Percentiles rank a stretch among this genome's conserved stretches.
Conservation (phyloP, 2,797 vertebrate genomes). For the Rhinophrynus dorsalis region DNA sequence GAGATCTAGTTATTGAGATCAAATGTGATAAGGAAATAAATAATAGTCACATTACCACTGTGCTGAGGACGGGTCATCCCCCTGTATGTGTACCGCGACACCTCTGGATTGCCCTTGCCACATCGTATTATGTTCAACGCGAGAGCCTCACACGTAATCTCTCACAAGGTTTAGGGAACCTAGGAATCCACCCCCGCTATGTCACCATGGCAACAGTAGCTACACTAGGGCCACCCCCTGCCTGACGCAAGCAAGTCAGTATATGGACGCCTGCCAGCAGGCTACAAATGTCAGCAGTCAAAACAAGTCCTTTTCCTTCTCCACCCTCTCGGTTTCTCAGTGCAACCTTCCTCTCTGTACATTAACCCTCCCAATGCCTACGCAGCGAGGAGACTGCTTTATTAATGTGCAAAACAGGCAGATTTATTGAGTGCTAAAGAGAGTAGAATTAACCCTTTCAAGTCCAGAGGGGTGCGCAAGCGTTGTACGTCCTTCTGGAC, state of each 20-base stretch:
- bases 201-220: slow-evolving; percentile 88
- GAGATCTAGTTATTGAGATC: no score
- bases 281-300: slow-evolving; percentile 69
- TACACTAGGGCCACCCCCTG: slow-evolving; percentile 70
- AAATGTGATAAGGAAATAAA: no score
- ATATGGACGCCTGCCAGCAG: slow-evolving; percentile 68
- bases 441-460: no score
- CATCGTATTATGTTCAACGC: slow-evolving; percentile 58
- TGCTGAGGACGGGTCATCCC: slow-evolving; percentile 55
- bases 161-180: slow-evolving; percentile 57
- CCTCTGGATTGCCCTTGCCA: slow-evolving; percentile 63
- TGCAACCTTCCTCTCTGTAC: slow-evolving; percentile 12
- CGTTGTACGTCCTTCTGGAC: no score
- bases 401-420: no score
- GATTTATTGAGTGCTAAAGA: no score
- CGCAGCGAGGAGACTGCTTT: no score
- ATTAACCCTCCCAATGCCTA: background rate
- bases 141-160: slow-evolving; percentile 57
- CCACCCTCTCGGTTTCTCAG: slow-evolving; percentile 46
- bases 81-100: slow-evolving; percentile 54
- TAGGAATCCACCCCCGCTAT: slow-evolving; percentile 75
- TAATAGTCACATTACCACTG: slow-evolving; percentile 55
- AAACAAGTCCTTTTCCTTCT: slow-evolving; percentile 53
- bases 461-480: no score
- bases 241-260: slow-evolving; percentile 77